Evolutionary conservation across 1,140 invertebrate species (phyloP).

Genomic region (Drosophila ambigua): DNA sequence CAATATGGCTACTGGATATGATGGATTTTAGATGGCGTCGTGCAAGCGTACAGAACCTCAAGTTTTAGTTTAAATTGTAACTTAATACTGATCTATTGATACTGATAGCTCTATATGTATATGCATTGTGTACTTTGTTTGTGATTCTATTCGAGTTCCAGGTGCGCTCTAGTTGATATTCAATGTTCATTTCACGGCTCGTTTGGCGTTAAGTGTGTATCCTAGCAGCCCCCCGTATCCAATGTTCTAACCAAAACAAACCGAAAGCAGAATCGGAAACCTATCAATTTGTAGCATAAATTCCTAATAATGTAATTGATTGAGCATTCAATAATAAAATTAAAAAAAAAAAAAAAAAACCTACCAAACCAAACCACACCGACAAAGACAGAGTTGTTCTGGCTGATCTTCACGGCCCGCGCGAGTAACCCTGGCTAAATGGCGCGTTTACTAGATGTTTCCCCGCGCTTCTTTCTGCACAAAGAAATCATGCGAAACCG

Average conservation of each 20-base stretch:
- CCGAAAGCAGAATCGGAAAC: conserved; percentile 17
- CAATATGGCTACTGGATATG: too few relatives aligned
- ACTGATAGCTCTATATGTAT: conserved; percentile 34
- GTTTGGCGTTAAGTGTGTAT: conserved; percentile 60
- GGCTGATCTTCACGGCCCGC: too few relatives aligned
- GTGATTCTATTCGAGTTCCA: conserved; percentile 67
- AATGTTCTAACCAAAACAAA: conserved; percentile 48
- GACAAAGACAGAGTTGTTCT: too few relatives aligned
- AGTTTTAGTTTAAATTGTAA: conserved; percentile 77
- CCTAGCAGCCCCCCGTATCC: conserved; percentile 40
- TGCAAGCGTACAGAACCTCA: conserved; percentile 52
- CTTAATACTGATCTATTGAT: conserved; percentile 47
- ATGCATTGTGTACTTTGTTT: conserved; percentile 65
- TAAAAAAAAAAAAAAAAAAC: conserved; percentile 2
- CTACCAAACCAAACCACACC: too few relatives aligned
- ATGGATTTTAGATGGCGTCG: too few relatives aligned
- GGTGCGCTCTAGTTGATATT: conserved; percentile 34
- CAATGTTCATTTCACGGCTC: conserved; percentile 53
- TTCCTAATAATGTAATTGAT: conserved; percentile 54
- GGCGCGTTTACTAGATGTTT: too few relatives aligned
- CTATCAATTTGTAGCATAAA: conserved; percentile 63
- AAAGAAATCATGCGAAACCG: too few relatives aligned
- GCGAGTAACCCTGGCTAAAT: too few relatives aligned
- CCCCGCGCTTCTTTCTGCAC: too few relatives aligned
- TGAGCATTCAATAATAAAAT: conserved; percentile 41